These are phyloP conservation scores for Pollicipes pollicipes DNA, from an alignment of 1,140 invertebrate species.

Conservation along the genomic window DNA sequence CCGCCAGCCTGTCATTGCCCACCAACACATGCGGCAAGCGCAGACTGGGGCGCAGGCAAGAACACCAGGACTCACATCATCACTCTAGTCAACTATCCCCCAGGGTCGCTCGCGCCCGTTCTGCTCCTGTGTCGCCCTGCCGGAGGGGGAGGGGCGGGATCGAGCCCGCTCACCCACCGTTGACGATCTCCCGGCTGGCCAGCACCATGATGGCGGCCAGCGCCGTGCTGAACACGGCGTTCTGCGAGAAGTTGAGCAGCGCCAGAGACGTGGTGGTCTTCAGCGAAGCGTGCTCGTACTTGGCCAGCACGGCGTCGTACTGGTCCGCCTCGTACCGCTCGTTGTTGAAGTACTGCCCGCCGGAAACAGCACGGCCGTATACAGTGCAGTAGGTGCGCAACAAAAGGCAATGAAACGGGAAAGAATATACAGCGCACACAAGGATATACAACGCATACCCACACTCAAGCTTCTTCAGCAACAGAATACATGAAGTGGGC, in stretches of 20 bases:
- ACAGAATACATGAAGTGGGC: too few relatives aligned
- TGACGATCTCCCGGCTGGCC: constrained; percentile 69
- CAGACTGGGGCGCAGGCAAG: too few relatives aligned
- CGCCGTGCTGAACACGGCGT: constrained; percentile 86
- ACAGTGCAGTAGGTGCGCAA: too few relatives aligned
- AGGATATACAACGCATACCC: constrained; percentile 10
- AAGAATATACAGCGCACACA: constrained; percentile 5
- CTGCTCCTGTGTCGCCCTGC: too few relatives aligned
- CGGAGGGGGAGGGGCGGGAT: too few relatives aligned
- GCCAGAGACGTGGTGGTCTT: constrained; percentile 91
- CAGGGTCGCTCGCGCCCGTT: too few relatives aligned
- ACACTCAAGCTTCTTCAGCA: too few relatives aligned
- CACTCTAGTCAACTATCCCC: too few relatives aligned
- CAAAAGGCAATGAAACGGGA: constrained; percentile 11
- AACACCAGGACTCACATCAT: too few relatives aligned
- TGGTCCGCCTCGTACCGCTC: constrained; percentile 80
- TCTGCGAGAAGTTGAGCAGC: constrained; percentile 93
- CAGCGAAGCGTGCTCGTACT: constrained; percentile 77
- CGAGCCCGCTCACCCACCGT: constrained; percentile 58
- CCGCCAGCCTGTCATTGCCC: too few relatives aligned
- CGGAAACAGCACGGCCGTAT: too few relatives aligned
- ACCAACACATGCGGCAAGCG: too few relatives aligned
- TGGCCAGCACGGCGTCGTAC: constrained; percentile 71
- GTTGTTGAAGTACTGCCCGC: constrained; percentile 97
- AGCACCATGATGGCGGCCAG: constrained; percentile 85